Conservation (phyloP, 2,797 vertebrate species). For the Picus viridis region DNA sequence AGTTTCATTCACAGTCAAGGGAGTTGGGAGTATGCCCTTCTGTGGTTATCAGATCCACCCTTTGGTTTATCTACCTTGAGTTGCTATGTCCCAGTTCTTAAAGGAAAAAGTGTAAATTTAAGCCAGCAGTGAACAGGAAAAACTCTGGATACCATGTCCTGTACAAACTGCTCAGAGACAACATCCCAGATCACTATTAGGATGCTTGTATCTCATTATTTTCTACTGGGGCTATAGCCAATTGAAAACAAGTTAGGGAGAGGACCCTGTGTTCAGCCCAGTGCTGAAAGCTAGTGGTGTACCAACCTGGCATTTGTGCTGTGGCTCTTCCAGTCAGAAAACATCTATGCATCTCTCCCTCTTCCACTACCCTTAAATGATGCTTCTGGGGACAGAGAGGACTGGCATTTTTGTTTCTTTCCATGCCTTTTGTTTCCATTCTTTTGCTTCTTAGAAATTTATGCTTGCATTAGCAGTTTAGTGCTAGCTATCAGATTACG, state of each 20-base stretch:
- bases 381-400: neutral
- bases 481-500: neutral
- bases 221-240: neutral
- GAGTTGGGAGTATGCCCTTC: neutral
- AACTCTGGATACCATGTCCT: neutral
- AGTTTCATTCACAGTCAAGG: neutral
- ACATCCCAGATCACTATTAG: neutral
- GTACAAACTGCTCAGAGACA: neutral
- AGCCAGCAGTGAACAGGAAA: rapidly evolving
- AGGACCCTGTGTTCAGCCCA: neutral
- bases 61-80: neutral
- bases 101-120: neutral
- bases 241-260: neutral
- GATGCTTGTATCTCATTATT: neutral
- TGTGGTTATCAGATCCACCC: neutral
- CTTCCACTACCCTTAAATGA: neutral
- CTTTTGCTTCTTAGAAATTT: neutral
- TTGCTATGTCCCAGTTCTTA: neutral
- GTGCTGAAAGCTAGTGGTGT: neutral
- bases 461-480: neutral
- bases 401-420: neutral
- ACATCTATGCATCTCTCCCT: neutral
- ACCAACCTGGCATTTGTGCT: neutral
- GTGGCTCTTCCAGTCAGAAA: neutral
- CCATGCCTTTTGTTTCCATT: neutral